phyloP scores from a whole-genome alignment of 37 sponge, comb jelly and placozoan species.

The Ephydatia muelleri region DNA sequence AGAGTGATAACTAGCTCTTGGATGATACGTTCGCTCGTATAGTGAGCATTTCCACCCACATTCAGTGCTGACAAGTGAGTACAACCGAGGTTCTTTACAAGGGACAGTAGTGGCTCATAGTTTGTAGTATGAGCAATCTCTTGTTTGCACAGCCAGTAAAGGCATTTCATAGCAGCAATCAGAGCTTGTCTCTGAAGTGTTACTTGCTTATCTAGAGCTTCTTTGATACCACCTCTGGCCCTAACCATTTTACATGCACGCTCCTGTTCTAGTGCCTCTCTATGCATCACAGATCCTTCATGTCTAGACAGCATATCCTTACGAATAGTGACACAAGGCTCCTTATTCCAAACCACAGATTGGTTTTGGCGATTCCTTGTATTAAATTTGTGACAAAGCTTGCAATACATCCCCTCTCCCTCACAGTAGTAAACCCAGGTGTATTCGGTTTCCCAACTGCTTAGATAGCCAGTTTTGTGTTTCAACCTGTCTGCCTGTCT shows the following conservation, averaged over 20 bases:
- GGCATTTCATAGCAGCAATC: constrained; percentile 45
- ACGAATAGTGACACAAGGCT: constrained; percentile 17
- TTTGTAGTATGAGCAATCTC: constrained; percentile 57
- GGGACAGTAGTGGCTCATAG: constrained; percentile 17
- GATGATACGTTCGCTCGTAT: constrained; percentile 23
- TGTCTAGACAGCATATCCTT: constrained; percentile 11
- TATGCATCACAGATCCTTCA: constrained; percentile 33
- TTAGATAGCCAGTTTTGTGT: not conserved
- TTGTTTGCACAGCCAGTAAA: constrained; percentile 58
- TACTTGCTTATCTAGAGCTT: constrained; percentile 22
- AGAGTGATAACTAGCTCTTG: constrained; percentile 26
- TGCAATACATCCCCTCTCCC: not conserved
- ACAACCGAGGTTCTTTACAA: constrained; percentile 32
- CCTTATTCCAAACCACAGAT: not conserved
- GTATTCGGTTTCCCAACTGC: not conserved
- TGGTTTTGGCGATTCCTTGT: not conserved
- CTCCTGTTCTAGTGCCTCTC: constrained; percentile 14
- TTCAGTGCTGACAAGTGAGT: constrained; percentile 27
- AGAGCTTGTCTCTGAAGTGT: constrained; percentile 21
- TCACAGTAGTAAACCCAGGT: not conserved
- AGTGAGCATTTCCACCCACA: constrained; percentile 40
- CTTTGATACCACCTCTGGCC: constrained; percentile 21
- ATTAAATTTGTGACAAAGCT: constrained; percentile 1
- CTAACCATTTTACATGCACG: not conserved
- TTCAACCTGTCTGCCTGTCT: not conserved